Evolutionary conservation across 2,888 invertebrate species (phyloP).

Genomic region (Tortrix viridana): DNA sequence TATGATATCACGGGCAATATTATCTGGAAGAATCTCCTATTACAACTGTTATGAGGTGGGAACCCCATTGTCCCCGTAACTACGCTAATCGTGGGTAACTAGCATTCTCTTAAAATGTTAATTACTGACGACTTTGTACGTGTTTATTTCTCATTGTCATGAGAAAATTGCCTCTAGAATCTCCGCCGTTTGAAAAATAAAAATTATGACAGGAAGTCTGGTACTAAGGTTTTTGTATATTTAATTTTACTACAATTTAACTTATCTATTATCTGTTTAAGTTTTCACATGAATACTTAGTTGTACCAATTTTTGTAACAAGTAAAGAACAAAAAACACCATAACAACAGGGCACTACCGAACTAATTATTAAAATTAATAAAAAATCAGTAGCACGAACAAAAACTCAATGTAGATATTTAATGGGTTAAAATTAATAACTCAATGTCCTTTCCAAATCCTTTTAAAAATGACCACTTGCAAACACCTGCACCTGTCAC

Average conservation of each 20-base stretch:
- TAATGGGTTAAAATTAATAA: conserved; percentile 59
- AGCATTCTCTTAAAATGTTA: conserved; percentile 64
- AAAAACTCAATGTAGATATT: conserved; percentile 10
- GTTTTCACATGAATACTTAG: too few species aligned
- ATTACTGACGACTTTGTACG: conserved; percentile 54
- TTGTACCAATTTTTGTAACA: background rate
- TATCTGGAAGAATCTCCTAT: conserved; percentile 50
- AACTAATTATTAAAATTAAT: background rate
- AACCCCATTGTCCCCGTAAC: conserved; percentile 57
- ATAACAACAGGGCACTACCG: background rate
- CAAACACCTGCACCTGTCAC: conserved; percentile 65
- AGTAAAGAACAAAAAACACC: background rate
- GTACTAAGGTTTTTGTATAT: background rate
- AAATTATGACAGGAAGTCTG: conserved; percentile 11
- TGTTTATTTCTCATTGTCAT: conserved; percentile 47
- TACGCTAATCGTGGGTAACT: conserved; percentile 65
- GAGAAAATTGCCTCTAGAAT: conserved; percentile 47
- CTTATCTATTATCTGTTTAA: too few species aligned
- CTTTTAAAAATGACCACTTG: conserved; percentile 57
- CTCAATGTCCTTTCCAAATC: conserved; percentile 59
- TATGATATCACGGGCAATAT: conserved; percentile 28
- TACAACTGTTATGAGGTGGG: conserved; percentile 76
- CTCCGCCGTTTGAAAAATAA: conserved; percentile 17
- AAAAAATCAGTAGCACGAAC: conserved; percentile 26
- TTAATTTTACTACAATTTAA: too few species aligned